Conservation (phyloP, 2,797 vertebrate species). For the Bovichtus diacanthus region DNA sequence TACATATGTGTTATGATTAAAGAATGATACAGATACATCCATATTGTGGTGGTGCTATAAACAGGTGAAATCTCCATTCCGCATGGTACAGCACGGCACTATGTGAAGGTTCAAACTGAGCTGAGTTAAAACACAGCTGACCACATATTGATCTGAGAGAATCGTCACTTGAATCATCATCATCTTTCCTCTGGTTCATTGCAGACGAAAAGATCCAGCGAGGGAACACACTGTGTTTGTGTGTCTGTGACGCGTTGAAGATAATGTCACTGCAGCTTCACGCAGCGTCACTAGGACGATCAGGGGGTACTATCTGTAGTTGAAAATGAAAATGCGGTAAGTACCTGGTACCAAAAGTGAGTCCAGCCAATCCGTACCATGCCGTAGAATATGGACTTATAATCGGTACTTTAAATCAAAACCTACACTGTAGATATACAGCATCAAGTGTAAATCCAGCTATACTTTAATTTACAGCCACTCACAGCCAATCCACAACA, state of each 20-base stretch:
- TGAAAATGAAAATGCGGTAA: background rate
- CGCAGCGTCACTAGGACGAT: background rate
- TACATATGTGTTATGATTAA: too few species aligned
- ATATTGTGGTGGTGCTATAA: too few species aligned
- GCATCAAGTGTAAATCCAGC: background rate
- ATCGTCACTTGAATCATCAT: too few species aligned
- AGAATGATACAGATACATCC: too few species aligned
- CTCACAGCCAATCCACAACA: background rate
- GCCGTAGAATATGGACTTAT: too few species aligned
- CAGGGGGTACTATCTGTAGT: background rate
- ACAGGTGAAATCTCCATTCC: too few species aligned
- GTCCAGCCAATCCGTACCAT: too few species aligned
- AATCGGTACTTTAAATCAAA: background rate
- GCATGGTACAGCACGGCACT: too few species aligned
- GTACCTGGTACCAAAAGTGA: background rate
- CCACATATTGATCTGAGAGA: too few species aligned
- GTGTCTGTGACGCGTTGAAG: background rate
- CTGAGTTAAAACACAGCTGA: too few species aligned
- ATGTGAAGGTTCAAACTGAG: too few species aligned
- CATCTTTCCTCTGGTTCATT: background rate
- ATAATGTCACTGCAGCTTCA: background rate
- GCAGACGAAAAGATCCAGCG: background rate
- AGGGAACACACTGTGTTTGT: too few species aligned
- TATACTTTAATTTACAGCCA: slow-evolving; percentile 14
- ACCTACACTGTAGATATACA: background rate